Base-by-base conservation (phyloP, 2,113 vertebrate genomes). In the Calcarius ornatus region DNA sequence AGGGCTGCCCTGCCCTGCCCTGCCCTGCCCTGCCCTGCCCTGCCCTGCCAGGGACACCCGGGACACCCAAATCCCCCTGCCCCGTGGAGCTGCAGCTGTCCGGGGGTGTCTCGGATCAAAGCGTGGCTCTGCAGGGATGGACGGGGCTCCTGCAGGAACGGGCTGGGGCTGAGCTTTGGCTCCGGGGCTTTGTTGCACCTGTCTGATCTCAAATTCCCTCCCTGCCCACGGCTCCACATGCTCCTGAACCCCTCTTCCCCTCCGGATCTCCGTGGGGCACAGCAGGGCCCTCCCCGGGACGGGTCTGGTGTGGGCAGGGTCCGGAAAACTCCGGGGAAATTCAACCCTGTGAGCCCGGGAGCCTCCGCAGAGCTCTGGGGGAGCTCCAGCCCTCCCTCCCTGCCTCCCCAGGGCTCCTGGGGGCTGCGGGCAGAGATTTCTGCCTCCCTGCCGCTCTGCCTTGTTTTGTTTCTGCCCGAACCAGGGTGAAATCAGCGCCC, bases 281-380 rank as follows among this genome's bases (percentile, higher is more conserved):
- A 22, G 68, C 51, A 13, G 28, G 15, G 33, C 40, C 40, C 31
- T 20, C 3, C 9, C 21, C 9, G 51, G 27, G 56, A n/a, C 61
- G 1, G 65, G 12, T 5, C 28, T 48, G 40, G 21, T 20, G 40
- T 6, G 45, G n/a, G 66, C 48, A 77, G 43, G 25, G n/a, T 1
- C 21, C 0, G 1, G 40, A 9, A 2, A 66, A 1, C 16, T 12
- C 0, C 0, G 47, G 43, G 51, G 5, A 63, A 56, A 33, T 5
- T 2, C 27, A 8, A 64, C 3, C 15, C 65, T 5, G 23, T 15
- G 45, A 14, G 22, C 50, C 40, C 7, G 69, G 9, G 11, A 78
- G 0, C 6, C 48, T 19, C 56, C 8, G 3, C 4, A 23, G 68
- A 48, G 56, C 12, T 5, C 15, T 6, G 10, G 43, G 19, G 51